Evolutionary conservation across 2,888 invertebrate genomes (phyloP).

Genomic region (Siphlonurus alternatus): DNA sequence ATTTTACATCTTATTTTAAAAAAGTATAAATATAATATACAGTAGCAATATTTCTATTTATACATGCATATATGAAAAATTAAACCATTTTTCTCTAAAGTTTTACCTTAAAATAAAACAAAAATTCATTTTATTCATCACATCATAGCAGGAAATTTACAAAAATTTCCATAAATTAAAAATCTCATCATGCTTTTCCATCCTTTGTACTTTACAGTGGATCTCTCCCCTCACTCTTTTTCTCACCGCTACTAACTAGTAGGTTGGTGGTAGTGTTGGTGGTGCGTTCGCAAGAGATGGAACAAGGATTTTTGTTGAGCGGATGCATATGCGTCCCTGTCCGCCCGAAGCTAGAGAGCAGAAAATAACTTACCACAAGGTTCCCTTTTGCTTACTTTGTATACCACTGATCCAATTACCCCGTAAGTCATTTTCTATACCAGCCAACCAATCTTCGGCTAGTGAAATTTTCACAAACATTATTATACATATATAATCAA

Average conservation of each 20-base stretch:
- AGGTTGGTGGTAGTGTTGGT: too few relatives aligned
- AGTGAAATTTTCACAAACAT: too few relatives aligned
- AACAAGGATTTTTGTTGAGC: not conserved
- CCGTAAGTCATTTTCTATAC: not conserved
- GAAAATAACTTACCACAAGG: not conserved
- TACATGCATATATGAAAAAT: too few relatives aligned
- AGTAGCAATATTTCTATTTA: too few relatives aligned
- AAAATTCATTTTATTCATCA: not conserved
- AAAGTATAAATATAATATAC: too few relatives aligned
- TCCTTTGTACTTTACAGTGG: too few relatives aligned
- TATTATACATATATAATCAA: too few relatives aligned
- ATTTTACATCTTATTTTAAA: too few relatives aligned
- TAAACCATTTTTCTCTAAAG: not conserved
- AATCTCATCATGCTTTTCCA: not conserved
- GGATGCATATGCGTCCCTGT: not conserved
- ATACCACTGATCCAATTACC: not conserved
- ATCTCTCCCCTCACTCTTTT: too few relatives aligned
- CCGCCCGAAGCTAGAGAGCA: not conserved
- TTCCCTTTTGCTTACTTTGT: not conserved
- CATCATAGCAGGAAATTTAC: not conserved
- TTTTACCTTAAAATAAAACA: not conserved
- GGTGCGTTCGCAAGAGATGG: too few relatives aligned
- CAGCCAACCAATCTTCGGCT: too few relatives aligned
- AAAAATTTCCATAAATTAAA: not conserved
- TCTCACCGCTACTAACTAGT: too few relatives aligned